Evolutionary conservation across 2,888 invertebrate genomes (phyloP).

Genomic region (Ganaspis brasiliensis): DNA sequence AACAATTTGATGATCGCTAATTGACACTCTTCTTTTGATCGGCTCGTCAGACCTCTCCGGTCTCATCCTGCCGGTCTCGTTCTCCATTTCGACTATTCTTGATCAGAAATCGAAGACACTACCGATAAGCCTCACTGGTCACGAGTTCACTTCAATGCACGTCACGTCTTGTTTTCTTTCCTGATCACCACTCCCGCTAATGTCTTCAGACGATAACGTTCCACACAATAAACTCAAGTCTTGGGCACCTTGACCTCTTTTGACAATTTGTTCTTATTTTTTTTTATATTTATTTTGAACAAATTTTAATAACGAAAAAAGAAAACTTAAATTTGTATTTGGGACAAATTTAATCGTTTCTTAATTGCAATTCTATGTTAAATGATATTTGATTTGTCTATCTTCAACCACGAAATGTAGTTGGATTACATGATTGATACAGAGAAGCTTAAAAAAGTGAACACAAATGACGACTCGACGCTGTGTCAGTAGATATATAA

Average conservation of each 20-base stretch:
- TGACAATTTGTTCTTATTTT: background rate
- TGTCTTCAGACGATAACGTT: slow-evolving; percentile 54
- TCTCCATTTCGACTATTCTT: slow-evolving; percentile 63
- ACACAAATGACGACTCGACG: slow-evolving; percentile 16
- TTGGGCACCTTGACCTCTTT: slow-evolving; percentile 60
- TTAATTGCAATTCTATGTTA: too few relatives aligned
- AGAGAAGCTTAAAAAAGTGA: slow-evolving; percentile 29
- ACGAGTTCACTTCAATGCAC: slow-evolving; percentile 11
- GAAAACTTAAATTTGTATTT: too few relatives aligned
- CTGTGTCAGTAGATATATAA: background rate
- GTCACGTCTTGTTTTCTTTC: slow-evolving; percentile 44
- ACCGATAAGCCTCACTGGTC: slow-evolving; percentile 10
- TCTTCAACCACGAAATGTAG: background rate
- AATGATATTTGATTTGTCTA: background rate
- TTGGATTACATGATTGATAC: slow-evolving; percentile 7
- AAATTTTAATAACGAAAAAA: too few relatives aligned
- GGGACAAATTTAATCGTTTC: too few relatives aligned
- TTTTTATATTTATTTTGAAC: background rate
- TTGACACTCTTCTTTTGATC: slow-evolving; percentile 74
- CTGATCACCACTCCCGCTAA: slow-evolving; percentile 41
- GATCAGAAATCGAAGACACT: slow-evolving; percentile 20
- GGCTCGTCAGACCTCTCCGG: slow-evolving; percentile 61
- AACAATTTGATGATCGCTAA: slow-evolving; percentile 74
- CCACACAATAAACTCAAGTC: slow-evolving; percentile 56
- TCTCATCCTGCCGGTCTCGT: slow-evolving; percentile 61